Base-by-base conservation (phyloP, 2,797 vertebrate genomes). In the Odontamblyopus lacepedii region DNA sequence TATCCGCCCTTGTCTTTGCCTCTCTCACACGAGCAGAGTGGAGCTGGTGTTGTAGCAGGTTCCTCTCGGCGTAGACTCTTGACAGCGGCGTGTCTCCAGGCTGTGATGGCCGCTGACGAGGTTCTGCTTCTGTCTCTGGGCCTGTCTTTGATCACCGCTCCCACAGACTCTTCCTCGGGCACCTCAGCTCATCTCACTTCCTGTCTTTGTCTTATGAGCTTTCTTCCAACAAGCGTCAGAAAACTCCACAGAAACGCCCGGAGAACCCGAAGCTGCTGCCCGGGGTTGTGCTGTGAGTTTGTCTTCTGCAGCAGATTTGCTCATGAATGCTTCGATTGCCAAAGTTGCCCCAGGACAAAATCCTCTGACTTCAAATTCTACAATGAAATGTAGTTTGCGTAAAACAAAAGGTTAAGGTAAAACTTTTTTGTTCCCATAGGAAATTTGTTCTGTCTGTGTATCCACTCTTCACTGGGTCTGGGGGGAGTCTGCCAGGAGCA, bases 61-160 rank as follows among this genome's bases (percentile, higher is more conserved):
- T n/a, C 61, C 61, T 4, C 9, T 35, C 1, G 61, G 61, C 32
- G 61, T 38, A 2, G 27, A 3, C 63, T 88, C 63, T 55, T 62
- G 63, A 79, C 76, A 79, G 68, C 87, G 86, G 75, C n/a, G 56
- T 80, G 83, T 89, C 89, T 91, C 78, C 69, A 87, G 87, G 88
- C 80, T 80, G 79, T 83, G 87, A 87, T 89, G 82, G 92, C 92
- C 91, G 91, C 80, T 92, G 87, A 85, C 91, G 92, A 94, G 90
- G 82, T 93, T 93, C 93, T 94, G 89, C 81, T 92, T 92, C 91
- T 93, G 85, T 93, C 93, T 92, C 89, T 91, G 91, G 92, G 94
- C 92, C 78, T 88, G 68, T 90, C 94, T 95, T 95, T 95, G 94
- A 95, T 95, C 94, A 93, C 84, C 85, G 81, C 85, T 91, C 92